These are phyloP conservation scores for Acrobasis suavella DNA, from an alignment of 2,888 invertebrate genomes.

Conservation along the genomic window DNA sequence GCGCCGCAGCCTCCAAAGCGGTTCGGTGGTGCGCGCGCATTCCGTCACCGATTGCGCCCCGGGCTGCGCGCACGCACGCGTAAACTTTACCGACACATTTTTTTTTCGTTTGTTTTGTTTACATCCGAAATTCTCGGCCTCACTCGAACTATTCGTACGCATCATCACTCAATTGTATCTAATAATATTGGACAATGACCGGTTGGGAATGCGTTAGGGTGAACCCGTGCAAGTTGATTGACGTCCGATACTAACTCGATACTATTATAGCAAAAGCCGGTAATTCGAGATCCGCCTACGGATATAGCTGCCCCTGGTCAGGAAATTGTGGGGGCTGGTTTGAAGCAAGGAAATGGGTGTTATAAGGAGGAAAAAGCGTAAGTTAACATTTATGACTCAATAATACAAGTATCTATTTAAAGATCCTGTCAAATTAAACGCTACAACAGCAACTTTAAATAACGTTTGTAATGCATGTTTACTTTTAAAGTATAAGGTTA, in stretches of 20 bases:
- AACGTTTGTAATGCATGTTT: not conserved
- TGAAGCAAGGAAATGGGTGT: constrained; percentile 70
- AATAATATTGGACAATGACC: constrained; percentile 64
- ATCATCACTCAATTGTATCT: constrained; percentile 30
- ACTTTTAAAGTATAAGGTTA: not conserved
- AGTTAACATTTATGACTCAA: constrained; percentile 55
- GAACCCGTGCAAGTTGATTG: constrained; percentile 59
- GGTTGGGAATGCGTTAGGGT: constrained; percentile 65
- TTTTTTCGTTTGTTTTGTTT: constrained; percentile 57
- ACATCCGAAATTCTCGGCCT: constrained; percentile 23
- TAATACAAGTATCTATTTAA: not conserved
- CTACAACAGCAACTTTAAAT: not conserved
- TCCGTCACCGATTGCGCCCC: constrained; percentile 73
- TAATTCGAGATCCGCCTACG: constrained; percentile 47
- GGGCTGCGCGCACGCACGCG: constrained; percentile 69
- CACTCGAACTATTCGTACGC: constrained; percentile 22
- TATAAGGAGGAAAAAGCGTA: constrained; percentile 77
- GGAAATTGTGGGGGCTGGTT: constrained; percentile 56
- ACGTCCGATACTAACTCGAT: constrained; percentile 56
- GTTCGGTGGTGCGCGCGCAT: constrained; percentile 68
- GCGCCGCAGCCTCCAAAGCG: constrained; percentile 72
- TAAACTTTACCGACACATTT: constrained; percentile 39
- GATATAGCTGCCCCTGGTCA: constrained; percentile 47
- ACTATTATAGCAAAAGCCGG: constrained; percentile 48
- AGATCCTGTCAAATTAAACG: not conserved